Conservation (phyloP, 2,888 invertebrate genomes). For the Aspidapion aeneum region DNA sequence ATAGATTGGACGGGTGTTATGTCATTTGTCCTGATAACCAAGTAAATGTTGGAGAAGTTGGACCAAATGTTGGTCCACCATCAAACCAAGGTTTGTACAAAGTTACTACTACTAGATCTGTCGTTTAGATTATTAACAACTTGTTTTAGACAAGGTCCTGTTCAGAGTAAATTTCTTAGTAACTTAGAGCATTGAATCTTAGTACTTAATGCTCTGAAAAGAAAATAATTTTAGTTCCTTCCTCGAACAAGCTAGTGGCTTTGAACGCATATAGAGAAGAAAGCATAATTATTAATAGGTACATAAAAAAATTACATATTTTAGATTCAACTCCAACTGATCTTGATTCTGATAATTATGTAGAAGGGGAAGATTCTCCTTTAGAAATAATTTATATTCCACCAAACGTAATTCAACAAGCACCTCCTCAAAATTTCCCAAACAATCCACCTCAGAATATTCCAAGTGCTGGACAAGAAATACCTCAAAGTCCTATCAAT, state of each 20-base stretch:
- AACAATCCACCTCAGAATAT: not conserved
- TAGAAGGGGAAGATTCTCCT: conserved; percentile 19
- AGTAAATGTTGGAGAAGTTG: not conserved
- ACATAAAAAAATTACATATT: no score
- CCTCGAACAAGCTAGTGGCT: no score
- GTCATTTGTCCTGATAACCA: conserved; percentile 13
- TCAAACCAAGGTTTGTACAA: no score
- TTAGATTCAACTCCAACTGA: conserved; percentile 12
- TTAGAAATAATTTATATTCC: conserved; percentile 23
- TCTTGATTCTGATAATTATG: conserved; percentile 11
- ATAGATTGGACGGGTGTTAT: conserved; percentile 17
- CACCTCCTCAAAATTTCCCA: not conserved
- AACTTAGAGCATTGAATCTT: no score
- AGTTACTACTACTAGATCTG: no score
- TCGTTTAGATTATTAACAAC: no score
- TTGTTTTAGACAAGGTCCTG: no score
- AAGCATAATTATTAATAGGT: no score
- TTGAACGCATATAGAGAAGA: no score
- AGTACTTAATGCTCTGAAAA: no score
- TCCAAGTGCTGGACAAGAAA: not conserved
- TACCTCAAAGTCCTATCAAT: conserved; percentile 4
- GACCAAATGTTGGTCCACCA: not conserved
- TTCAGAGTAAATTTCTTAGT: no score
- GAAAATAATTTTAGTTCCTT: no score
- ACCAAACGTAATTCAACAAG: not conserved